Percentiles rank a stretch among this genome's conserved stretches.
phyloP scores from a whole-genome alignment of 2,888 invertebrate genomes.

The Stomorhina lunata region DNA sequence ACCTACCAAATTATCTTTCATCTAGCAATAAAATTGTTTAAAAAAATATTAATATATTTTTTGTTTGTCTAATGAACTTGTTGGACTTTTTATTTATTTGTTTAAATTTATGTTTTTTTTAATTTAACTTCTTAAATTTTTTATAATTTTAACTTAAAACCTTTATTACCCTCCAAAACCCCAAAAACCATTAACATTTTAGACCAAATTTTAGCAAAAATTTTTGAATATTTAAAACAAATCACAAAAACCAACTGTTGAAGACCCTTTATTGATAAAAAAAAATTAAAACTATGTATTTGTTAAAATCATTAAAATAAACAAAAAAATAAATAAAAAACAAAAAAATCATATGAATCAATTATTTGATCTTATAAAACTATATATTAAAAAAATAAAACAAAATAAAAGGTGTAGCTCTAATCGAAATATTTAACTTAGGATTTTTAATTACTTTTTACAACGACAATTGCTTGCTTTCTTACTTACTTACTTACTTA shows the following conservation, averaged over 20 bases:
- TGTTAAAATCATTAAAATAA: constrained; percentile 43
- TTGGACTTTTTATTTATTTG: constrained; percentile 4
- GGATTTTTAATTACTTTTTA: constrained; percentile 22
- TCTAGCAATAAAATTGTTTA: constrained; percentile 14
- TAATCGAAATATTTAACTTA: constrained; percentile 30
- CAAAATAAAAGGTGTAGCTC: constrained; percentile 39
- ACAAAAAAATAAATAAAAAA: neutral
- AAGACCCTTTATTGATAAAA: neutral
- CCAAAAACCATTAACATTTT: constrained; percentile 23
- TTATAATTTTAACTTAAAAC: neutral
- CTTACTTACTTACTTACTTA: too few relatives aligned
- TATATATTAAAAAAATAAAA: constrained; percentile 8
- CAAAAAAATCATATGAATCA: neutral
- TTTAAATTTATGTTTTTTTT: neutral
- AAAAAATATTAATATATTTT: constrained; percentile 7
- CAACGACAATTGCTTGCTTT: too few relatives aligned
- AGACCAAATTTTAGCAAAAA: constrained; percentile 52
- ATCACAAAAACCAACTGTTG: constrained; percentile 16
- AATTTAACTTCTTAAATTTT: too few relatives aligned
- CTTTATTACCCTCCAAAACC: neutral
- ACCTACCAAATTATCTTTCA: too few relatives aligned
- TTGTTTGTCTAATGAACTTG: neutral
- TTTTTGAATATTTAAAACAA: constrained; percentile 16
- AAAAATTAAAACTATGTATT: constrained; percentile 5
- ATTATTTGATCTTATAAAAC: constrained; percentile 40